Evolutionary conservation across 1,140 invertebrate genomes (phyloP).

Genomic region (Caenorhabditis brenneri): DNA sequence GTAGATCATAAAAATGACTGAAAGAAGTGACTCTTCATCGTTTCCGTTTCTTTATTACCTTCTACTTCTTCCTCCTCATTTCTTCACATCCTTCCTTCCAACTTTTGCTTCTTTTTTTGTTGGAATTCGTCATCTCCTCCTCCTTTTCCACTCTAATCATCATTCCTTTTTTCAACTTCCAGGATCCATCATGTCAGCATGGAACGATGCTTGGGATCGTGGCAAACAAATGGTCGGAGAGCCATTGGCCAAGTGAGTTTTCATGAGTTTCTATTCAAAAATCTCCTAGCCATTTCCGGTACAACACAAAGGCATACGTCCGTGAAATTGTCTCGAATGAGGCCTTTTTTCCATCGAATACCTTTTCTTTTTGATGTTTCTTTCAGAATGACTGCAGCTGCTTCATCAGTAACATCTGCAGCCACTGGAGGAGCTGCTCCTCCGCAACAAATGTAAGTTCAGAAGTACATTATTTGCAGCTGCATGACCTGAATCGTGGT

Average conservation of each 20-base stretch:
- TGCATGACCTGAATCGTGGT: too few species aligned
- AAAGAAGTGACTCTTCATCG: background rate
- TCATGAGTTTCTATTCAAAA: background rate
- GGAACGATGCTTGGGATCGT: constrained; percentile 40
- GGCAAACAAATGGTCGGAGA: constrained; percentile 39
- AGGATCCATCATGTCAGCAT: constrained; percentile 1
- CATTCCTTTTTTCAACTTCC: background rate
- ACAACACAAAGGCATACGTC: background rate
- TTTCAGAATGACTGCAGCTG: constrained; percentile 39
- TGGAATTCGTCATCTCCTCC: background rate
- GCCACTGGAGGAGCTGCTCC: background rate
- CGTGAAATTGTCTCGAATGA: background rate
- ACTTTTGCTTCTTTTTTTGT: background rate
- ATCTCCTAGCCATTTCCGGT: background rate
- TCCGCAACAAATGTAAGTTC: constrained; percentile 20
- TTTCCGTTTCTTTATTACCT: constrained; percentile 32
- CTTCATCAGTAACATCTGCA: background rate
- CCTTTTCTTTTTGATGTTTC: background rate
- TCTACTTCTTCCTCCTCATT: background rate
- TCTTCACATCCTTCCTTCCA: background rate
- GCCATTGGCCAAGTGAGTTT: constrained; percentile 6
- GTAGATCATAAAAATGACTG: constrained; percentile 27
- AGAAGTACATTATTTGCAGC: background rate
- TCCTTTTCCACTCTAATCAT: background rate
- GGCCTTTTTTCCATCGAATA: background rate